phyloP scores from a whole-genome alignment of 2,113 vertebrate species.

The human (Homo sapiens) region GRCh38 chr22:21048001-21048500 shows the following conservation, averaged over 20 bases:
- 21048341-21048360: background rate
- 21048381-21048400: background rate
- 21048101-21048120: background rate
- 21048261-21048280: too few species aligned
- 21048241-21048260: background rate
- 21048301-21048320: background rate
- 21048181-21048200: background rate
- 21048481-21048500: background rate
- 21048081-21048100: background rate
- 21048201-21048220: background rate
- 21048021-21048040: background rate
- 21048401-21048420: background rate
- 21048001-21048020: constrained; percentile 89
- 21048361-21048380: background rate
- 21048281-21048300: background rate
- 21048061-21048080: background rate
- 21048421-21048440: background rate
- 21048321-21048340: background rate
- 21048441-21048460: background rate
- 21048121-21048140: background rate
- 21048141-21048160: background rate
- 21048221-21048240: background rate
- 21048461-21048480: background rate
- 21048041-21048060: background rate
- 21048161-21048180: background rate